These are phyloP conservation scores for Acrobasis repandana DNA, from an alignment of 2,888 invertebrate genomes.

Conservation along the genomic window DNA sequence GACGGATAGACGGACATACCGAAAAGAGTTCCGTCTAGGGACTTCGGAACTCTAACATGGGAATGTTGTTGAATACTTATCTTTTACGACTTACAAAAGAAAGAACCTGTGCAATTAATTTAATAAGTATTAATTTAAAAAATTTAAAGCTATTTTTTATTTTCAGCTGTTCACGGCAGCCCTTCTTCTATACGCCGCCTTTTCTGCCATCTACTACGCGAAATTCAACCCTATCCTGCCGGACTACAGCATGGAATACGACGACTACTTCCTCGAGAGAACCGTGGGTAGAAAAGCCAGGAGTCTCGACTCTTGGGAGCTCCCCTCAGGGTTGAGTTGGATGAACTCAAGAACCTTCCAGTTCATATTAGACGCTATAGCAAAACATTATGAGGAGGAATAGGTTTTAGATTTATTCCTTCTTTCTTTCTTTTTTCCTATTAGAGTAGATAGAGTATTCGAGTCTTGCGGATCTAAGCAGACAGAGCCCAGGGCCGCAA, in stretches of 20 bases:
- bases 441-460: no score
- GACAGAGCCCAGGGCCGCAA: no score
- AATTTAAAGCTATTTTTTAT: conserved; percentile 28
- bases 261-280: conserved; percentile 88
- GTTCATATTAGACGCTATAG: conserved; percentile 84
- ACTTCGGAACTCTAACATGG: no score
- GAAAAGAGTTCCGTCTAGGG: no score
- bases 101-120: no score
- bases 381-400: conserved; percentile 62
- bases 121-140: no score
- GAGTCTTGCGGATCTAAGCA: no score
- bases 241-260: conserved; percentile 88
- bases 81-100: no score
- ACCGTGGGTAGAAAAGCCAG: conserved; percentile 80
- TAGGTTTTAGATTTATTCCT: conserved; percentile 36
- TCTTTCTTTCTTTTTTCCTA: no score
- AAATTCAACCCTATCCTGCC: conserved; percentile 92
- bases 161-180: conserved; percentile 91
- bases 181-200: conserved; percentile 91
- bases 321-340: conserved; percentile 77
- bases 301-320: conserved; percentile 61
- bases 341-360: conserved; percentile 85
- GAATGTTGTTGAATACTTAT: background rate
- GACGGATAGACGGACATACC: no score
- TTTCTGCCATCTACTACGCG: conserved; percentile 94